phyloP scores from a whole-genome alignment of 2,888 invertebrate species.

The Caenorhabditis sulstoni region DNA sequence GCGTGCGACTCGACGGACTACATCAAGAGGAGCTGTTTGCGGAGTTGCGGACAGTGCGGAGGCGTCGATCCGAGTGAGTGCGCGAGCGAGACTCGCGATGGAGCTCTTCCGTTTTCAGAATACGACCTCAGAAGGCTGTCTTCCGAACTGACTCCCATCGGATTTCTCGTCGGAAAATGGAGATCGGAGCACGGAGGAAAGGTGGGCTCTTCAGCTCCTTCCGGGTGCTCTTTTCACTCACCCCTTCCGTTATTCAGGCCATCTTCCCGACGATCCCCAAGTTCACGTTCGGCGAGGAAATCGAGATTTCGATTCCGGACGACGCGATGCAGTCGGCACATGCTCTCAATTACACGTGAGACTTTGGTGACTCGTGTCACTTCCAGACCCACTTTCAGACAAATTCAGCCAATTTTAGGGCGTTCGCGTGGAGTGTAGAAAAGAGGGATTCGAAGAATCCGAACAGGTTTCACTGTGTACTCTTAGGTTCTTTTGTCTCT shows the following conservation, averaged over 20 bases:
- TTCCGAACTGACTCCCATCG: slow-evolving; percentile 72
- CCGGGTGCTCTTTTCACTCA: too few relatives aligned
- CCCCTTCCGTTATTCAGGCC: too few relatives aligned
- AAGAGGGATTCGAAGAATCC: slow-evolving; percentile 52
- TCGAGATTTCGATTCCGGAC: slow-evolving; percentile 78
- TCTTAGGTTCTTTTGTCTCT: slow-evolving; percentile 13
- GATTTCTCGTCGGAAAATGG: slow-evolving; percentile 80
- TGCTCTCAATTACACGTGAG: slow-evolving; percentile 80
- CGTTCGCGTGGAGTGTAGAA: slow-evolving; percentile 69
- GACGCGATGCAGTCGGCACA: slow-evolving; percentile 70
- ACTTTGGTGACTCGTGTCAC: slow-evolving; percentile 9
- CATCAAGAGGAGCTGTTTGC: slow-evolving; percentile 71
- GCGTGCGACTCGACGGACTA: slow-evolving; percentile 75
- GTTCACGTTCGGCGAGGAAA: slow-evolving; percentile 80
- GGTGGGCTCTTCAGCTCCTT: slow-evolving; percentile 9
- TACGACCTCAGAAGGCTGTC: slow-evolving; percentile 75
- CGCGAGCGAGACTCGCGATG: too few relatives aligned
- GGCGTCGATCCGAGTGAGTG: slow-evolving; percentile 69
- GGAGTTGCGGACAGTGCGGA: slow-evolving; percentile 75
- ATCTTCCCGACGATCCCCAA: slow-evolving; percentile 80
- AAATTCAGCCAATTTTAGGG: slow-evolving; percentile 52
- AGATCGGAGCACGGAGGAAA: slow-evolving; percentile 80
- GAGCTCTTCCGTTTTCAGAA: too few relatives aligned
- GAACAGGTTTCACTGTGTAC: slow-evolving; percentile 50
- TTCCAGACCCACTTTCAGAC: background rate